A percentile compares a stretch with the other conserved stretches of the same genome.
phyloP scores from a whole-genome alignment of 1,140 invertebrate species.

The Micrasema minimum region DNA sequence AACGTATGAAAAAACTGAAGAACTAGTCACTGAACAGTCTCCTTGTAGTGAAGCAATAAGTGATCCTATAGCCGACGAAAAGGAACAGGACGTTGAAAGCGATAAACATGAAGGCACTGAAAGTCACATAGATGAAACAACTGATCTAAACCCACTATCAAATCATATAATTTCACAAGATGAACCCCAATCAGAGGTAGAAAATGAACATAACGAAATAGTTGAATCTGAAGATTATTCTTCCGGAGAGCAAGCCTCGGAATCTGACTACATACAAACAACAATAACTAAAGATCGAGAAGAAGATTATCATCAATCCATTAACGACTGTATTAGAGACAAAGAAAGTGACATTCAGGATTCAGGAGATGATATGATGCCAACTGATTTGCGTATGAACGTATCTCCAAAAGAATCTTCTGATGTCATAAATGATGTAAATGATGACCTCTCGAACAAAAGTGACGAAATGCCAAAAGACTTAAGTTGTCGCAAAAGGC shows the following conservation, averaged over 20 bases:
- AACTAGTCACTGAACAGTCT: conserved; percentile 38
- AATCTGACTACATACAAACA: conserved; percentile 8
- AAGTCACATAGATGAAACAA: not conserved
- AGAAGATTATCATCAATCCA: conserved; percentile 39
- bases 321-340: conserved; percentile 56
- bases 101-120: not conserved
- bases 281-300: conserved; percentile 44
- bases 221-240: conserved; percentile 23
- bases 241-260: conserved; percentile 21
- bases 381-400: conserved; percentile 65
- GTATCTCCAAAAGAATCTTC: conserved; percentile 54
- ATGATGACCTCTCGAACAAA: conserved; percentile 60
- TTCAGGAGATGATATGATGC: conserved; percentile 58
- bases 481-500: conserved; percentile 66
- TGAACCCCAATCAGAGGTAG: conserved; percentile 43
- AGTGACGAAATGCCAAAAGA: conserved; percentile 70
- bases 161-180: conserved; percentile 52
- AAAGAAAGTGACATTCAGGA: conserved; percentile 39
- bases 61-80: conserved; percentile 36
- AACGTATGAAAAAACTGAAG: conserved; percentile 36
- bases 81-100: conserved; percentile 45
- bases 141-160: conserved; percentile 27
- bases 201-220: conserved; percentile 27
- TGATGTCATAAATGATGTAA: conserved; percentile 58
- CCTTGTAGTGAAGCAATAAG: conserved; percentile 28